These are phyloP conservation scores for Caligus rogercresseyi DNA, from an alignment of 1,140 invertebrate genomes.

Conservation along the genomic window DNA sequence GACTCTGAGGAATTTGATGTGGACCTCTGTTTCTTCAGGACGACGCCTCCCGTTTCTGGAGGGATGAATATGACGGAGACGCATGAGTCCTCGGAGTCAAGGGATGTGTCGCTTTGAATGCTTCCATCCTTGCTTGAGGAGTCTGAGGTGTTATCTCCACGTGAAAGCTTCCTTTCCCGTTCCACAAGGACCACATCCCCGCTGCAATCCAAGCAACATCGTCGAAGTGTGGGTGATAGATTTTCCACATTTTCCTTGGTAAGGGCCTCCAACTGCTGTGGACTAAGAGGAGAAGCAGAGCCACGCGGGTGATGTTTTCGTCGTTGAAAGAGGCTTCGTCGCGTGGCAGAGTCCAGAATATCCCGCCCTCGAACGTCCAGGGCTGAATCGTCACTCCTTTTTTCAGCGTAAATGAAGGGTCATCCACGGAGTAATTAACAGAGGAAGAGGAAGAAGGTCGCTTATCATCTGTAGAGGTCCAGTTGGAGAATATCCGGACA, in stretches of 20 bases:
- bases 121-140: conserved; percentile 70
- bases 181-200: conserved; percentile 13
- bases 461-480: neutral
- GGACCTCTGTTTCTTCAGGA: conserved; percentile 4
- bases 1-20: conserved; percentile 24
- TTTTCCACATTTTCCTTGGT: conserved; percentile 3
- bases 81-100: conserved; percentile 78
- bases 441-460: neutral
- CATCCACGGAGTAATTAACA: neutral
- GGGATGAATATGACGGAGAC: conserved; percentile 75
- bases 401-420: conserved; percentile 7
- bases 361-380: conserved; percentile 3
- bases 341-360: neutral
- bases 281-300: conserved; percentile 12
- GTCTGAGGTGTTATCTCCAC: conserved; percentile 61
- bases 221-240: conserved; percentile 11
- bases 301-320: conserved; percentile 6
- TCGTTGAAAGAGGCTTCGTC: conserved; percentile 15
- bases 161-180: conserved; percentile 42
- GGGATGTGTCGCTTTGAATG: conserved; percentile 74
- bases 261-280: conserved; percentile 8
- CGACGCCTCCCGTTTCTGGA: conserved; percentile 28
- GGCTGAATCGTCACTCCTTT: conserved; percentile 14
- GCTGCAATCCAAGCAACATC: conserved; percentile 15
- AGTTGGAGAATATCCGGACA: neutral